These are phyloP conservation scores for Littorina saxatilis DNA, from an alignment of 1,140 invertebrate species.

Conservation along the genomic window DNA sequence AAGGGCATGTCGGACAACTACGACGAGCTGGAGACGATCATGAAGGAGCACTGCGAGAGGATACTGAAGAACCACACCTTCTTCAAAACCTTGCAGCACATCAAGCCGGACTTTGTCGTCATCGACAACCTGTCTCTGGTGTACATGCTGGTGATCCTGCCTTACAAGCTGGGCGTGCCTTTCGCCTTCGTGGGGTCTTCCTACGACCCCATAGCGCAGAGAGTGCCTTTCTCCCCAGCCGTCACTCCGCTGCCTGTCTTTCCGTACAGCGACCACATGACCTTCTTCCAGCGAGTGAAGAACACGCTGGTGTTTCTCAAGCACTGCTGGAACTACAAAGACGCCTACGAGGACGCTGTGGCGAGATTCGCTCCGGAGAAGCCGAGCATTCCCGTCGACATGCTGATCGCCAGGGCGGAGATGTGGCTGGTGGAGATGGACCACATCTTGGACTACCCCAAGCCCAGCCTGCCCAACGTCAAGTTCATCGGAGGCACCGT, in stretches of 20 bases:
- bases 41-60: neutral
- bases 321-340: slow-evolving; percentile 27
- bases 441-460: slow-evolving; percentile 47
- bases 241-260: slow-evolving; percentile 1
- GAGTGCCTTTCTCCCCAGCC: slow-evolving; percentile 27
- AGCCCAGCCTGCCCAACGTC: slow-evolving; percentile 49
- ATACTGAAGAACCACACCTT: slow-evolving; percentile 29
- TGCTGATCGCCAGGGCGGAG: slow-evolving; percentile 21
- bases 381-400: slow-evolving; percentile 16
- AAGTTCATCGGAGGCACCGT: slow-evolving; percentile 46
- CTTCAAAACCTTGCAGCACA: neutral
- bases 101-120: slow-evolving; percentile 23
- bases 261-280: slow-evolving; percentile 32
- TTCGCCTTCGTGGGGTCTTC: slow-evolving; percentile 33
- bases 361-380: slow-evolving; percentile 33
- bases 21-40: slow-evolving; percentile 15
- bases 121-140: slow-evolving; percentile 30
- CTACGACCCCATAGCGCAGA: neutral
- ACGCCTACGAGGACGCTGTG: slow-evolving; percentile 4
- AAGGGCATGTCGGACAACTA: neutral
- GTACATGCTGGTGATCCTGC: slow-evolving; percentile 27
- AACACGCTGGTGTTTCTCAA: slow-evolving; percentile 22
- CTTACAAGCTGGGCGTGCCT: slow-evolving; percentile 42
- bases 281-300: slow-evolving; percentile 36
- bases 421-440: slow-evolving; percentile 47